Evolutionary conservation across 2,113 vertebrate species (phyloP).

Genomic region (Osmerus eperlanus): DNA sequence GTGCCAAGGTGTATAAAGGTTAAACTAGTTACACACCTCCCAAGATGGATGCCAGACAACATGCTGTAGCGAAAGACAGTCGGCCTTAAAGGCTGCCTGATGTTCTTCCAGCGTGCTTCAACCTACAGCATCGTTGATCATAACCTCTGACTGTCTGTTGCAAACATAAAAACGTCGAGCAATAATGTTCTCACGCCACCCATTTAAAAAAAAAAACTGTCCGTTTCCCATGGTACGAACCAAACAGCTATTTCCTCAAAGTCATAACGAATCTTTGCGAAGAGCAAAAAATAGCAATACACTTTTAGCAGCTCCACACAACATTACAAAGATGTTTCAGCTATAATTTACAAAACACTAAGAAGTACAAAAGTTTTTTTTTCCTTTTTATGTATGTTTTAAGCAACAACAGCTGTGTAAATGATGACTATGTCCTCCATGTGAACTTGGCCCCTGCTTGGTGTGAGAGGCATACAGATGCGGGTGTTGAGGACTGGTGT

Average conservation of each 20-base stretch:
- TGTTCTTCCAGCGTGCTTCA: neutral
- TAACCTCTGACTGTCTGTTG: conserved; percentile 40
- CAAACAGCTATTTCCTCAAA: conserved; percentile 11
- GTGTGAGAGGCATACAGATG: neutral
- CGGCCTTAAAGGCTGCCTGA: no score
- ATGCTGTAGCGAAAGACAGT: no score
- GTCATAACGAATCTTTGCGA: neutral
- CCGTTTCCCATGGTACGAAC: conserved; percentile 6
- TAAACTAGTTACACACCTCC: no score
- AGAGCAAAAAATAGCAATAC: conserved; percentile 1
- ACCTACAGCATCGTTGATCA: conserved; percentile 22
- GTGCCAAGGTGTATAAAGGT: no score
- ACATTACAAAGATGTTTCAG: conserved; percentile 25
- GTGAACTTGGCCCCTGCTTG: conserved; percentile 29
- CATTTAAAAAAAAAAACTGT: neutral
- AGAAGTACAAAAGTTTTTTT: conserved; percentile 24
- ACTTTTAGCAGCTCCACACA: conserved; percentile 8
- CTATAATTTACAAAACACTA: conserved; percentile 31
- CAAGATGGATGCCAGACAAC: no score
- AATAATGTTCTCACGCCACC: conserved; percentile 11
- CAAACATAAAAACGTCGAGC: conserved; percentile 55
- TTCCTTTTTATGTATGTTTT: no score
- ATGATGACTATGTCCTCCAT: conserved; percentile 31
- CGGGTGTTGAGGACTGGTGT: neutral
- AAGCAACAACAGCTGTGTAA: conserved; percentile 30